These are phyloP conservation scores for Eugnorisma glareosa DNA, from an alignment of 2,888 invertebrate species.

Conservation along the genomic window DNA sequence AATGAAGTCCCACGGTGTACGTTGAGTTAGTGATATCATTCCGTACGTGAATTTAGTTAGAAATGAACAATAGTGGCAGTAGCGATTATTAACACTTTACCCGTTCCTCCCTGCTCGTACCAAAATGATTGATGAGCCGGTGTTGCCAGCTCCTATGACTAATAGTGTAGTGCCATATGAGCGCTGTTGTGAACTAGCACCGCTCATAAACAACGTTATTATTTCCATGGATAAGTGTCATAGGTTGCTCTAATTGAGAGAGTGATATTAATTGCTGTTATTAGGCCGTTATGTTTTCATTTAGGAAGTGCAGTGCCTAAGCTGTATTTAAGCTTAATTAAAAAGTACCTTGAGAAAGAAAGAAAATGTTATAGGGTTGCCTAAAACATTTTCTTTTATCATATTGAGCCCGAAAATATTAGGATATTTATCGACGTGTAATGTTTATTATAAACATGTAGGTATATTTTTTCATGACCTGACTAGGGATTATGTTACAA, in stretches of 20 bases:
- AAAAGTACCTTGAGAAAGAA: not conserved
- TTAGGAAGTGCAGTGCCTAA: not conserved
- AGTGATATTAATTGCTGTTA: slow-evolving; percentile 53
- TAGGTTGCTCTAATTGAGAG: slow-evolving; percentile 61
- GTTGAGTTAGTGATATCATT: slow-evolving; percentile 59
- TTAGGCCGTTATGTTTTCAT: slow-evolving; percentile 41
- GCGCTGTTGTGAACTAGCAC: slow-evolving; percentile 74
- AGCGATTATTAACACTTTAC: slow-evolving; percentile 88
- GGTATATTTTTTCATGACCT: not conserved
- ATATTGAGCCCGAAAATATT: not conserved
- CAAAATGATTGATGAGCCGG: slow-evolving; percentile 85
- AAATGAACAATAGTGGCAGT: slow-evolving; percentile 83
- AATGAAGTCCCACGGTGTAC: slow-evolving; percentile 35
- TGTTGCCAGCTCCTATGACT: slow-evolving; percentile 78
- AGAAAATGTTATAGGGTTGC: too few species aligned
- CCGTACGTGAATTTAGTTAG: slow-evolving; percentile 71
- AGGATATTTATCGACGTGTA: not conserved
- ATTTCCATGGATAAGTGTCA: slow-evolving; percentile 66
- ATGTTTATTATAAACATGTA: not conserved
- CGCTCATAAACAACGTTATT: slow-evolving; percentile 64
- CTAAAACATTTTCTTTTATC: not conserved
- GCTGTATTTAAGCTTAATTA: not conserved
- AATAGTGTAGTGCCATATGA: slow-evolving; percentile 86
- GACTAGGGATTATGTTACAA: not conserved
- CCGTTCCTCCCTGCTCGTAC: slow-evolving; percentile 69